Base-by-base conservation (phyloP, 2,888 invertebrate species). In the Creontiades dilutus region DNA sequence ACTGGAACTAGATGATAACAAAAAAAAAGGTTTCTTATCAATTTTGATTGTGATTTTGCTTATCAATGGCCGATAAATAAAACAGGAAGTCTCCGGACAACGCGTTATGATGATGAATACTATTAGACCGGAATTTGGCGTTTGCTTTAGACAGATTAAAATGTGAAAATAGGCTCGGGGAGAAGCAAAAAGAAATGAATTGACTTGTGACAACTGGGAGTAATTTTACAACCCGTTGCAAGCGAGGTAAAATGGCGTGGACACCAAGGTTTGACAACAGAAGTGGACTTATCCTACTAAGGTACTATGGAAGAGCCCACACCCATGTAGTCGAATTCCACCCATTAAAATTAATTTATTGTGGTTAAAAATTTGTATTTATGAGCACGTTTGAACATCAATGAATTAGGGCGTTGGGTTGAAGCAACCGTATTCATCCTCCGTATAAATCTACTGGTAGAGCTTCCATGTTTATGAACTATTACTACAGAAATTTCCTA, bases 21-120 rank as follows among this genome's bases (percentile, higher is more conserved):
- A 82, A 82, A 46, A n/a, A 37, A 82, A 52, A 82, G 47, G 78
- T 19, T 52, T 52, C 52, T 82, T 82, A 82, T 82, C 82, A 82
- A 52, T 28, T 52, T 23, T 52, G 82, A 82, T 52, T 82, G 82
- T 48, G 82, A 82, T 19, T 14, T 82, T 82, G 19, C 48, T 52
- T 82, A 82, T 82, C 82, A 82, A 48, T 52, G 82, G 48, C 82
- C 27, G 52, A 52, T 52, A 52, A 82, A 16, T 28, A 78, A 13
- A n/a, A 46, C 28, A 19, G 37, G 3, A 46, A 13, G 16, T 19
- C 78, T 19, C 68, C 27, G 68, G 19, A 23, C 68, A 23, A 19
- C 12, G 11, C 23, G 11, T 23, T 0, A 68, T 7, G 9, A n/a
- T 12, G 68, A 0, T 23, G 5, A 12, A 12, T 19, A 68, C 12